Evolutionary conservation across 2,113 vertebrate genomes (phyloP).

Genomic region (Zapus hudsonius): DNA sequence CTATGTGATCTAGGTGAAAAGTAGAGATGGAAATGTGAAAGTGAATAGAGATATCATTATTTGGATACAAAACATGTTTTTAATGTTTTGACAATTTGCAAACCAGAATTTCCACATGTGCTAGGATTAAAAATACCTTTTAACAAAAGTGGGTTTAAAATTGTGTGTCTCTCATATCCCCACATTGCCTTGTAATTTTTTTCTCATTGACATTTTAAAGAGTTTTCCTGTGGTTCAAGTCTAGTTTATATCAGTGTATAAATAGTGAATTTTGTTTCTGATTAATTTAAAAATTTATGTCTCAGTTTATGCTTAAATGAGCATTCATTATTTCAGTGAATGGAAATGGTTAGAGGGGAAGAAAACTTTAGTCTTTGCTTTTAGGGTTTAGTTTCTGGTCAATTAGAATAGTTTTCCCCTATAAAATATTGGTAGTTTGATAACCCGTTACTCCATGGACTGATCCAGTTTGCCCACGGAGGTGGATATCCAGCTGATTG

Average conservation of each 20-base stretch:
- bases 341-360: neutral
- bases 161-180: neutral
- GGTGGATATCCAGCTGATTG: no score
- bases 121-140: slow-evolving; percentile 27
- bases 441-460: no score
- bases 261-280: neutral
- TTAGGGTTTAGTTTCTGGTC: neutral
- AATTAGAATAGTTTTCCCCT: neutral
- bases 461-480: no score
- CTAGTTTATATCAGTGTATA: neutral
- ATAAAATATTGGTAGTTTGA: neutral
- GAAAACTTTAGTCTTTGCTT: neutral
- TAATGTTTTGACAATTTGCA: slow-evolving; percentile 11
- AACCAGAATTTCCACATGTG: neutral
- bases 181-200: neutral
- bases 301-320: neutral
- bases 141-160: neutral
- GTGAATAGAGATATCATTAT: slow-evolving; percentile 6
- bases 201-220: slow-evolving; percentile 25
- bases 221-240: neutral
- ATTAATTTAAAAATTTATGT: slow-evolving; percentile 2
- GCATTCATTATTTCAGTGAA: neutral
- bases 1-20: neutral
- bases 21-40: neutral
- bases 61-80: neutral